phyloP scores from a whole-genome alignment of 2,888 invertebrate species.

The Papilio demoleus region DNA sequence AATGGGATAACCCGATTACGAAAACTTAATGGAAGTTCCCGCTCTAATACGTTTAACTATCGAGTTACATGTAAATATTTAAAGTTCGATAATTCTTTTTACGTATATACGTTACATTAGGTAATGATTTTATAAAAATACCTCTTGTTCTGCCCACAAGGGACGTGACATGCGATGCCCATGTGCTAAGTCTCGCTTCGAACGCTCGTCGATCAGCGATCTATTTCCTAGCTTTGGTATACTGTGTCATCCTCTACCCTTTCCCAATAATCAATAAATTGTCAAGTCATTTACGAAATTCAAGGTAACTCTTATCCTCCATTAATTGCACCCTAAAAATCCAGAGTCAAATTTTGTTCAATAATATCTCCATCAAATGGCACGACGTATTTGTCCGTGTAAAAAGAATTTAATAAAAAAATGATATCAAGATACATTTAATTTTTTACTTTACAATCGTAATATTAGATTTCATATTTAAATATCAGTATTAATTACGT shows the following conservation, averaged over 20 bases:
- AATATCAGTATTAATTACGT: constrained; percentile 81
- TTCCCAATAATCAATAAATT: constrained; percentile 64
- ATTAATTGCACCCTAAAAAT: constrained; percentile 59
- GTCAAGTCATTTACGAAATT: constrained; percentile 64
- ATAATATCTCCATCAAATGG: constrained; percentile 57
- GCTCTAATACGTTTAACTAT: constrained; percentile 67
- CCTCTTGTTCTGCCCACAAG: constrained; percentile 62
- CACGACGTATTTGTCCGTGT: constrained; percentile 61
- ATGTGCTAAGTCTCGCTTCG: constrained; percentile 40
- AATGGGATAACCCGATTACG: constrained; percentile 71
- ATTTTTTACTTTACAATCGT: constrained; percentile 77
- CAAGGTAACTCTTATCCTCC: constrained; percentile 79
- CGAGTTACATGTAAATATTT: constrained; percentile 77
- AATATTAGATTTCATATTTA: constrained; percentile 75
- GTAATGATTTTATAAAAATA: constrained; percentile 83
- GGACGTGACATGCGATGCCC: constrained; percentile 43
- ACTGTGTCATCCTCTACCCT: constrained; percentile 74
- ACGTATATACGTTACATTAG: constrained; percentile 81
- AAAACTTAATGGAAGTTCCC: constrained; percentile 49
- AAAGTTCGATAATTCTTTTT: constrained; percentile 73
- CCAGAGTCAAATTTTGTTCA: constrained; percentile 25
- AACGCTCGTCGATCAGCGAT: constrained; percentile 65
- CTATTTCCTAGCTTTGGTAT: constrained; percentile 83
- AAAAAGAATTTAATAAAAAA: constrained; percentile 65
- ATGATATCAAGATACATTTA: constrained; percentile 71